Conservation (phyloP, 2,888 invertebrate genomes). For the Labia minor region DNA sequence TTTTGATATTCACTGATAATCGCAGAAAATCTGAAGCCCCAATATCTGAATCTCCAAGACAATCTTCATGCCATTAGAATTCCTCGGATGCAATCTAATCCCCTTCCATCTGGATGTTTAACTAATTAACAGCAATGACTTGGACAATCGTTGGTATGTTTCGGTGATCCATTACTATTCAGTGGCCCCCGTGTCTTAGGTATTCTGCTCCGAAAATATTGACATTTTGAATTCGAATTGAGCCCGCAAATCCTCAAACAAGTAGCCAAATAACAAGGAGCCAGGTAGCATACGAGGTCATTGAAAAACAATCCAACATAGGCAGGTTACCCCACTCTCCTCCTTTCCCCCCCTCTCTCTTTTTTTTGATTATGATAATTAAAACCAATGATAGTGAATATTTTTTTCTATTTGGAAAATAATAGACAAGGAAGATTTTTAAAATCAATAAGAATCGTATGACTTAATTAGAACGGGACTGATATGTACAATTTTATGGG, state of each 20-base stretch:
- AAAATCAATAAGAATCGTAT: constrained; percentile 13
- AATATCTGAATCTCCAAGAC: background rate
- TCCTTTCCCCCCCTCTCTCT: too few species aligned
- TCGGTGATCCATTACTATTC: background rate
- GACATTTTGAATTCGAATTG: background rate
- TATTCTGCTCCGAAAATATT: background rate
- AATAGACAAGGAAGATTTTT: background rate
- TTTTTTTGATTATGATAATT: background rate
- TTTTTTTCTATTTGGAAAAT: background rate
- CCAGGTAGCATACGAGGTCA: background rate
- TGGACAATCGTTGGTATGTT: background rate
- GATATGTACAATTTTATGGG: background rate
- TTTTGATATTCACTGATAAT: too few species aligned
- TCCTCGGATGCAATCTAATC: background rate
- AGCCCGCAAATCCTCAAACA: background rate
- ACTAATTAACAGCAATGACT: constrained; percentile 5
- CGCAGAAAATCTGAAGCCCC: too few species aligned
- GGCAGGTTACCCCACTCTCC: too few species aligned
- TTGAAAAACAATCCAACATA: background rate
- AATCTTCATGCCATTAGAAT: background rate
- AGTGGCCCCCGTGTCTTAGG: background rate
- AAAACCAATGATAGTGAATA: background rate
- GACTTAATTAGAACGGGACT: constrained; percentile 8
- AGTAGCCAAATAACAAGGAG: too few species aligned
- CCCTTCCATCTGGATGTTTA: background rate